Conservation (phyloP, 2,113 vertebrate genomes). For the Dromiciops gliroides region DNA sequence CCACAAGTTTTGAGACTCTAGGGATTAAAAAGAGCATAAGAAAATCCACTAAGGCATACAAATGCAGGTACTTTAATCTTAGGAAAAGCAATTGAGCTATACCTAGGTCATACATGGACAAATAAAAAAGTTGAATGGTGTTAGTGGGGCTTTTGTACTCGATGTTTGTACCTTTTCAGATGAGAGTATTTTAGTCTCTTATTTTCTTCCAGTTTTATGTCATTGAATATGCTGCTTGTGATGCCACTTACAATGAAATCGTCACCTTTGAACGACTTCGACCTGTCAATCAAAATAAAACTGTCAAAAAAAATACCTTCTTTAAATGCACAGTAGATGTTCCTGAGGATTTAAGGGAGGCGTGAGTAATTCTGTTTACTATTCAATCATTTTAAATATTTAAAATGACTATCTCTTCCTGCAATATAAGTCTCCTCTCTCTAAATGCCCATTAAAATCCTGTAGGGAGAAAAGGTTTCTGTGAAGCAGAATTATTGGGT, state of each 20-base stretch:
- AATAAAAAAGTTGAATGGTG: not conserved
- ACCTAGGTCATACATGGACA: not conserved
- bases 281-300: constrained; percentile 90
- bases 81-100: not conserved
- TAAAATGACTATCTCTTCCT: constrained; percentile 39
- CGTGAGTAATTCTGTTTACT: constrained; percentile 84
- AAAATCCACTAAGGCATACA: not conserved
- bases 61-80: not conserved
- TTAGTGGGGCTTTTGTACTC: not conserved
- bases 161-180: constrained; percentile 42
- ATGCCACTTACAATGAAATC: constrained; percentile 91
- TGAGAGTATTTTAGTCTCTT: constrained; percentile 70
- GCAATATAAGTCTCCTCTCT: constrained; percentile 11
- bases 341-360: constrained; percentile 89
- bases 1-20: not conserved
- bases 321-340: constrained; percentile 90
- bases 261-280: constrained; percentile 90
- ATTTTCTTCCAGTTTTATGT: constrained; percentile 86
- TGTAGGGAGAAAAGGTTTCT: constrained; percentile 36
- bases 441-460: not conserved
- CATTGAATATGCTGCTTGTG: constrained; percentile 91
- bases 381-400: constrained; percentile 45
- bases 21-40: not conserved
- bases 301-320: constrained; percentile 90
- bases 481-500: constrained; percentile 35